These are phyloP conservation scores for Melieria crassipennis DNA, from an alignment of 2,888 invertebrate genomes.

Conservation along the genomic window DNA sequence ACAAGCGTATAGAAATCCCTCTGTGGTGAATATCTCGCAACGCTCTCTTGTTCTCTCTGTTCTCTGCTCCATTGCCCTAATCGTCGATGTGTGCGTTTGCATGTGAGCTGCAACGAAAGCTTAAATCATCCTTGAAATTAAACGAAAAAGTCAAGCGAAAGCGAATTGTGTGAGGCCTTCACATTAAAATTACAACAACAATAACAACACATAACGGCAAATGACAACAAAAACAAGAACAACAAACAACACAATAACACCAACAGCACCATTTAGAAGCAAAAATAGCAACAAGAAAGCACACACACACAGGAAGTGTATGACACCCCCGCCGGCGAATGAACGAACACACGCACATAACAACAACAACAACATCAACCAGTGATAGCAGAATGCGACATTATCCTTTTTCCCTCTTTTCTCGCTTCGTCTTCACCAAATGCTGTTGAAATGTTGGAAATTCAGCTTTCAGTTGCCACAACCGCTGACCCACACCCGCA, in stretches of 20 bases:
- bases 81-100: too few species aligned
- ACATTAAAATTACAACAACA: slow-evolving; percentile 13
- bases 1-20: background rate
- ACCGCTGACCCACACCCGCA: too few species aligned
- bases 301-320: too few species aligned
- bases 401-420: background rate
- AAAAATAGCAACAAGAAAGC: background rate
- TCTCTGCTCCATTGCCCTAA: background rate
- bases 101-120: background rate
- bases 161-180: slow-evolving; percentile 53
- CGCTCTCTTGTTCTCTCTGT: background rate
- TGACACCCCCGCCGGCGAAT: too few species aligned
- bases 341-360: too few species aligned
- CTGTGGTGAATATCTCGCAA: too few species aligned
- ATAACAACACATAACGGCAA: background rate
- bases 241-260: background rate
- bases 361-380: too few species aligned
- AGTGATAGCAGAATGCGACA: background rate
- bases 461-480: too few species aligned
- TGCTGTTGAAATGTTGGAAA: background rate
- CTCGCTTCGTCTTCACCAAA: background rate
- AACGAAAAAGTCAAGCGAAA: slow-evolving; percentile 43
- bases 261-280: background rate
- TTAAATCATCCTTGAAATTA: slow-evolving; percentile 46
- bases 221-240: background rate